Evolutionary conservation across 35 echinoderm and acorn worm genomes (phyloP).

Genomic region (Heliocidaris erythrogramma): DNA sequence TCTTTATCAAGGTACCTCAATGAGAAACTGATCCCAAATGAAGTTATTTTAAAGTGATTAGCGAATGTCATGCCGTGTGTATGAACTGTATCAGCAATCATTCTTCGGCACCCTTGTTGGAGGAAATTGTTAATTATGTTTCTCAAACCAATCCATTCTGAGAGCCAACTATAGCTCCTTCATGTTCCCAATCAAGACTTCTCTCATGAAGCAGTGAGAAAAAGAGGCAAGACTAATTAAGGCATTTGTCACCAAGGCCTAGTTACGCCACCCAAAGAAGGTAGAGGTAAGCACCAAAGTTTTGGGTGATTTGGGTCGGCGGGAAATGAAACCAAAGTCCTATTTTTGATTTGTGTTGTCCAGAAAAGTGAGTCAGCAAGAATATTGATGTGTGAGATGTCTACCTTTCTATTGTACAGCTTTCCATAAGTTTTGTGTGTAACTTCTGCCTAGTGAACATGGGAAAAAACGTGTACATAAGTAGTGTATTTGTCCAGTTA

Average conservation of each 20-base stretch:
- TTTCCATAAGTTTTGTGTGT: not conserved
- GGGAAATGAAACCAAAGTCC: not conserved
- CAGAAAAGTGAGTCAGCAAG: not conserved
- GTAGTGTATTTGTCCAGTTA: too few species aligned
- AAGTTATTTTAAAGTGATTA: not conserved
- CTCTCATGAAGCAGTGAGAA: not conserved
- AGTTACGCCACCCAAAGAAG: not conserved
- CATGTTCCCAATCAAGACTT: slow-evolving; percentile 46
- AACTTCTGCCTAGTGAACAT: not conserved
- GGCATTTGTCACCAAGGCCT: slow-evolving; percentile 36
- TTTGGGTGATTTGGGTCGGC: not conserved
- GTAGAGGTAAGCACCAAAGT: not conserved
- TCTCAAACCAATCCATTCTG: slow-evolving; percentile 25
- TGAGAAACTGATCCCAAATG: not conserved
- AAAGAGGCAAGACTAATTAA: slow-evolving; percentile 37
- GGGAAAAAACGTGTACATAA: not conserved
- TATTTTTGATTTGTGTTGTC: not conserved
- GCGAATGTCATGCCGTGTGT: not conserved
- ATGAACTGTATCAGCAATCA: not conserved
- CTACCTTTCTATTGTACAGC: not conserved
- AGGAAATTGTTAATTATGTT: slow-evolving; percentile 52
- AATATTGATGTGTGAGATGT: not conserved
- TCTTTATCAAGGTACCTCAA: too few species aligned
- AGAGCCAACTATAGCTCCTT: slow-evolving; percentile 17
- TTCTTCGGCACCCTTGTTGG: not conserved